Evolutionary conservation across 2,113 vertebrate species (phyloP).

Genomic region (Tenebrosternarchus preto): DNA sequence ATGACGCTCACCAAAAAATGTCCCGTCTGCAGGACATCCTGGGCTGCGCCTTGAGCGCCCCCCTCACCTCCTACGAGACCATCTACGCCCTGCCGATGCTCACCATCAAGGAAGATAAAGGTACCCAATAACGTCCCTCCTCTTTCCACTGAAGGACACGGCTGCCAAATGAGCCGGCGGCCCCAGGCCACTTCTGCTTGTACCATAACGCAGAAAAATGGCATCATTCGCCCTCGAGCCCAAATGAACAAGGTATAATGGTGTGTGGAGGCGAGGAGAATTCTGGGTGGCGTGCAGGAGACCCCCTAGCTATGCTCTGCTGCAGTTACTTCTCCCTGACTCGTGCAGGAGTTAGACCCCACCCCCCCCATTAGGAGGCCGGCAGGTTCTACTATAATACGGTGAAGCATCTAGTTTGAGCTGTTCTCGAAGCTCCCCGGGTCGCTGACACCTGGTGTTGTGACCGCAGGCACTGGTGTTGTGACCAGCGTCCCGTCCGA

Average conservation of each 20-base stretch:
- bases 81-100: constrained; percentile 95
- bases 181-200: neutral
- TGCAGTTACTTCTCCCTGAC: neutral
- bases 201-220: neutral
- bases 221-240: neutral
- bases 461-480: constrained; percentile 85
- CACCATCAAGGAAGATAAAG: constrained; percentile 98
- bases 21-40: constrained; percentile 82
- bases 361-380: neutral
- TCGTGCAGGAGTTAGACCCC: neutral
- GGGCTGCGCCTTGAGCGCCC: constrained; percentile 85
- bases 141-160: neutral
- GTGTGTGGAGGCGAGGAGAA: constrained; percentile 7
- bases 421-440: no score
- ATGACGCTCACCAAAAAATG: no score
- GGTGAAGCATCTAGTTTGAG: no score
- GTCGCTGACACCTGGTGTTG: neutral
- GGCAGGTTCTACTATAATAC: neutral
- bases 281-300: neutral
- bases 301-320: neutral
- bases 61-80: constrained; percentile 84
- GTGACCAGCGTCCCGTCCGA: constrained; percentile 98
- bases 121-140: constrained; percentile 66
- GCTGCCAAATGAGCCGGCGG: neutral
- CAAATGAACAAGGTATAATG: neutral